A percentile compares a stretch with the other conserved stretches of the same genome.
phyloP scores from a whole-genome alignment of 2,888 invertebrate species.

The Epistrophe grossulariae region DNA sequence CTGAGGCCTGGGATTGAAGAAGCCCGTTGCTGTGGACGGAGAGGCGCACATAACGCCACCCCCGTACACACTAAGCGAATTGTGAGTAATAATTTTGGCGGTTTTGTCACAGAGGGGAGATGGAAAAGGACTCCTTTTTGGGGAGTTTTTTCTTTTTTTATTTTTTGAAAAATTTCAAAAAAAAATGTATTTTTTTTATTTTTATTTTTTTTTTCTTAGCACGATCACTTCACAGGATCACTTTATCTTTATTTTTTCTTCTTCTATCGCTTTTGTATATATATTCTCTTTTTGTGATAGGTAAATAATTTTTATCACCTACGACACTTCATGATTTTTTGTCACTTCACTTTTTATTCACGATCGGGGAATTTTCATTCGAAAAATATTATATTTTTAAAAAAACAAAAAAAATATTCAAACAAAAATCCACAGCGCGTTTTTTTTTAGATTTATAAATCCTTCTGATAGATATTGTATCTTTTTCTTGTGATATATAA shows the following conservation, averaged over 20 bases:
- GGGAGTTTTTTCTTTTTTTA: conserved; percentile 36
- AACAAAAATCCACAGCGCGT: conserved; percentile 53
- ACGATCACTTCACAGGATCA: conserved; percentile 71
- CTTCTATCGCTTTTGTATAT: conserved; percentile 29
- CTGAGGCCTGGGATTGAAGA: conserved; percentile 84
- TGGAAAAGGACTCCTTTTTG: conserved; percentile 53
- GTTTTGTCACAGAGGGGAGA: conserved; percentile 77
- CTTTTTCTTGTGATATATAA: conserved; percentile 54
- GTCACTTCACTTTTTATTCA: conserved; percentile 72
- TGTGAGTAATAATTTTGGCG: conserved; percentile 85
- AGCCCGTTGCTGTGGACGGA: conserved; percentile 84
- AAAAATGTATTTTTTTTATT: background rate
- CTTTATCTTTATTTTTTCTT: conserved; percentile 37
- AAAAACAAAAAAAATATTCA: conserved; percentile 27
- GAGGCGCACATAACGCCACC: conserved; percentile 85
- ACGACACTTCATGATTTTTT: conserved; percentile 66
- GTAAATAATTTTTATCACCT: conserved; percentile 42
- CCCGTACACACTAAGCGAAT: conserved; percentile 84
- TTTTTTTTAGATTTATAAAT: background rate
- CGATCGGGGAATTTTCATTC: conserved; percentile 52
- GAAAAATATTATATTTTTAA: conserved; percentile 1
- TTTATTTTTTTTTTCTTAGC: conserved; percentile 22
- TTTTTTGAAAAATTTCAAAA: conserved; percentile 29
- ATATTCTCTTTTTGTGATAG: conserved; percentile 19
- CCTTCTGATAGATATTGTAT: conserved; percentile 54